Percentiles rank a stretch among this genome's conserved stretches.
These are phyloP conservation scores for Perizoma flavofasciatum DNA, from an alignment of 2,888 invertebrate genomes.

Conservation along the genomic window DNA sequence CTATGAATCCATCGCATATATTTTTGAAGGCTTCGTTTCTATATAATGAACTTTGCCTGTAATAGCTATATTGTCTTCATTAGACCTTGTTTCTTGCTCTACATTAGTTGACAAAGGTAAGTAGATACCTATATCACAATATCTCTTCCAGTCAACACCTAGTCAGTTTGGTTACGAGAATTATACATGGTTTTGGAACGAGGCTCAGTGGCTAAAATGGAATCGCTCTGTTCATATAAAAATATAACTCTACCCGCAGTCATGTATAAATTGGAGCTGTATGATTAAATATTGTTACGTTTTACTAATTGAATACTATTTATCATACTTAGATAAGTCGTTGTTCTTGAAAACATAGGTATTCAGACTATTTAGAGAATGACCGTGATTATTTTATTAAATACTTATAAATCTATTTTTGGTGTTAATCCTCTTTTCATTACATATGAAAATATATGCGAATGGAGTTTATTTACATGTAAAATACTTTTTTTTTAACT, in stretches of 20 bases:
- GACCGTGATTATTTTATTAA: constrained; percentile 43
- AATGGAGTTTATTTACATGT: constrained; percentile 73
- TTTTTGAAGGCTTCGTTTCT: constrained; percentile 43
- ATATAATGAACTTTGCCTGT: constrained; percentile 8
- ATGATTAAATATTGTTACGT: constrained; percentile 10
- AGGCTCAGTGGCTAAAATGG: constrained; percentile 6
- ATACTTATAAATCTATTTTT: constrained; percentile 47
- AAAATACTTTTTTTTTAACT: constrained; percentile 42
- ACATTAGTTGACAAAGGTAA: constrained; percentile 2
- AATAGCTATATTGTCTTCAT: neutral
- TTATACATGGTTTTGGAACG: constrained; percentile 14
- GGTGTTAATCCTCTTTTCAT: constrained; percentile 50
- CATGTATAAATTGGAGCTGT: constrained; percentile 2
- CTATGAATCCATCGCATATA: constrained; percentile 77
- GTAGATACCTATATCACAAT: neutral
- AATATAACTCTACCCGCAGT: constrained; percentile 25
- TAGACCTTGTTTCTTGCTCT: constrained; percentile 23
- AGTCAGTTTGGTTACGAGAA: neutral
- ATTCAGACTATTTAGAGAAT: constrained; percentile 36
- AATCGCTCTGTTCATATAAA: constrained; percentile 24
- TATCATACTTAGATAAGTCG: constrained; percentile 16
- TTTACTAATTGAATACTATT: constrained; percentile 3
- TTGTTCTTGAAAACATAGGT: constrained; percentile 33
- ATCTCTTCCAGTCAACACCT: neutral
- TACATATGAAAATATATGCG: constrained; percentile 74